Evolutionary conservation across 1,140 invertebrate genomes (phyloP), one percentile per base, ranked within the genome.

Genomic region (Hermatobates lingyangjiaoensis): DNA sequence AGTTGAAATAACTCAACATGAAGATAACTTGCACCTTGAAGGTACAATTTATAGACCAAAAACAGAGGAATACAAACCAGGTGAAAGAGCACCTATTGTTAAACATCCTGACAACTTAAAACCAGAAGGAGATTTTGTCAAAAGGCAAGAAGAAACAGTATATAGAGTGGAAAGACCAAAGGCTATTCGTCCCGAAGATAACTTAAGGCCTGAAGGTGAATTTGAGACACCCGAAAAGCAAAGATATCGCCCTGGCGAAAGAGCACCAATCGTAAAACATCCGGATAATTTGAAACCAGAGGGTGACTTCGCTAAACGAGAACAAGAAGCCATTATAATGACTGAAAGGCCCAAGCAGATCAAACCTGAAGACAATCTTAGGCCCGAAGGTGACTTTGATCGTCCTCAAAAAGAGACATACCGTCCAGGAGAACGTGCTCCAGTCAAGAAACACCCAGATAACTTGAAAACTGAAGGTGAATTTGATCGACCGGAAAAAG

Each of bases 391-490:
- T n/a, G 67, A 75, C 21, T 58, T 58, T 53, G 57, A 60, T 4
- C 62, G 62, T 0, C 62, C 63, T 0, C 48, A 42, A 20, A 52
- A 57, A 28, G 52, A 56, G 18, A 44, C 28, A 21, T 2, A 81
- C 40, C 23, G 56, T 57, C 61, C 61, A 2, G 71, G 66, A 1
- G 74, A 77, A 56, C 61, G 69, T 51, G 60, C 63, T 10, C 56
- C 64, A 45, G 62, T 60, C 40, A 58, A 62, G 2, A 60, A 58
- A 47, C 64, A 60, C 12, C 56, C 65, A 52, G 70, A 72, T 50
- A 69, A 72, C 54, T 58, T 82, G 0, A 63, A 63, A 5, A 72
- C 77, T 10, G 79, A 81, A 60, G 80, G 80, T n/a, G 73, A 78
- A 26, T 77, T 79, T 58, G 68, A 73, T 20, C 60, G 64, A 25